Evolutionary conservation across 2,797 vertebrate genomes (phyloP).

Genomic region (Salmo trutta): DNA sequence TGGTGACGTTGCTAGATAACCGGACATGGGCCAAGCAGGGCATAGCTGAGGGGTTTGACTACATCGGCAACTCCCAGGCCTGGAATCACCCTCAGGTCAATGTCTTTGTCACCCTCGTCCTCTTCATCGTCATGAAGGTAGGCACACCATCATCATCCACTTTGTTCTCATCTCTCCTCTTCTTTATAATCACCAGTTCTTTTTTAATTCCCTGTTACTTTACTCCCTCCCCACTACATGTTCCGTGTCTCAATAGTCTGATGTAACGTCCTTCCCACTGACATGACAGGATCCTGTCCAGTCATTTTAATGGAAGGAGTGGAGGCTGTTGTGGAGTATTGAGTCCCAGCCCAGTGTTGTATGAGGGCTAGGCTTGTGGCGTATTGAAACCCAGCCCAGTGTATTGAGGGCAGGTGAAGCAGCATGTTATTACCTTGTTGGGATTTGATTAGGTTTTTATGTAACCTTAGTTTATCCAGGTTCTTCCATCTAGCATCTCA

Average conservation of each 20-base stretch:
- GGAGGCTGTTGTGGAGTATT: neutral
- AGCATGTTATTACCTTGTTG: neutral
- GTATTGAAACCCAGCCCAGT: neutral
- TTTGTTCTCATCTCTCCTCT: neutral
- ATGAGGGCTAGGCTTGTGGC: neutral
- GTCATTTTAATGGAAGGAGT: neutral
- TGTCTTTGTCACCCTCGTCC: slow-evolving; percentile 88
- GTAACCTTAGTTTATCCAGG: slow-evolving; percentile 31
- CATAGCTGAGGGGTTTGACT: slow-evolving; percentile 85
- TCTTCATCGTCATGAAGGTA: slow-evolving; percentile 98
- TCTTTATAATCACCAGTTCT: neutral
- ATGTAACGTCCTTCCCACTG: neutral
- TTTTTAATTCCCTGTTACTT: neutral
- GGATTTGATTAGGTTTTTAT: slow-evolving; percentile 29
- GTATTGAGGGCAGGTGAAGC: neutral
- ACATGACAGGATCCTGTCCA: neutral
- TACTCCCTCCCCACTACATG: neutral
- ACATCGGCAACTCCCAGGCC: slow-evolving; percentile 81
- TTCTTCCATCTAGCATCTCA: slow-evolving; percentile 10
- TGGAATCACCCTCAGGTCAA: slow-evolving; percentile 92
- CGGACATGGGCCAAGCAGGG: slow-evolving; percentile 92
- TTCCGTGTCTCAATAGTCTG: neutral
- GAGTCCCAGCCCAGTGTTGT: neutral
- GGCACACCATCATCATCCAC: neutral
- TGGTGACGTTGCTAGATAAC: slow-evolving; percentile 94